Evolutionary conservation across 2,888 invertebrate genomes (phyloP), one percentile per base, ranked within the genome.

Genomic region (Trilocha varians): DNA sequence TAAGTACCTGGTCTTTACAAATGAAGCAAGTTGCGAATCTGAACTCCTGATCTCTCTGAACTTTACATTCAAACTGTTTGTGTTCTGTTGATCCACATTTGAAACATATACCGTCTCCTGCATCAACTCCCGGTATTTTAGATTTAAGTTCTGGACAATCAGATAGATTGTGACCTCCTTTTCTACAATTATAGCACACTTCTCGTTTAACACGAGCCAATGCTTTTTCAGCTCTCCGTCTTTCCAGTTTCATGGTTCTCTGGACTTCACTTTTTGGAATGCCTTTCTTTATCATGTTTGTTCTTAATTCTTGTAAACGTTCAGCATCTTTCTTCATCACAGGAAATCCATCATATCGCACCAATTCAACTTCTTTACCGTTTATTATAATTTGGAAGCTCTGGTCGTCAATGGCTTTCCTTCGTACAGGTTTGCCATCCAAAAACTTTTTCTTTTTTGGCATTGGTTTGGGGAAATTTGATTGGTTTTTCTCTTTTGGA

Each of bases 81-180:
- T 96, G 96, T 66, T 96, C 96, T 3, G 93, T 93, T 0, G 95
- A 95, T 0, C 96, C 96, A 75, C 96, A 96, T 71, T 95, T 95
- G 63, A 93, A 96, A 62, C 96, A 96, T 38, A 95, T 89, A 5
- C 93, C 93, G 38, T 88, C 88, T 4, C 83, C 87, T 0, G 78
- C 67, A 43, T 84, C 78, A 3, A 77, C 69, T 13, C 74, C 76
- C 32, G 80, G 76, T 60, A 87, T 85, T 54, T 87, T 87, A 6
- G 85, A 82, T 52, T 84, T 87, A 11, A 91, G 61, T 38, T 91
- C 89, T 0, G 95, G 95, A 77, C 96, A 96, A 47, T 95, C 93
- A 0, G 93, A 90, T 25, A 96, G 76, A 53, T 90, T 88, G 62
- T 96, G 96, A 0, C 96, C 96, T 5, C 91, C 88, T 73, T 91